A percentile compares a stretch with the other conserved stretches of the same genome.
phyloP scores from a whole-genome alignment of 2,113 vertebrate genomes.

The Etheostoma cragini region DNA sequence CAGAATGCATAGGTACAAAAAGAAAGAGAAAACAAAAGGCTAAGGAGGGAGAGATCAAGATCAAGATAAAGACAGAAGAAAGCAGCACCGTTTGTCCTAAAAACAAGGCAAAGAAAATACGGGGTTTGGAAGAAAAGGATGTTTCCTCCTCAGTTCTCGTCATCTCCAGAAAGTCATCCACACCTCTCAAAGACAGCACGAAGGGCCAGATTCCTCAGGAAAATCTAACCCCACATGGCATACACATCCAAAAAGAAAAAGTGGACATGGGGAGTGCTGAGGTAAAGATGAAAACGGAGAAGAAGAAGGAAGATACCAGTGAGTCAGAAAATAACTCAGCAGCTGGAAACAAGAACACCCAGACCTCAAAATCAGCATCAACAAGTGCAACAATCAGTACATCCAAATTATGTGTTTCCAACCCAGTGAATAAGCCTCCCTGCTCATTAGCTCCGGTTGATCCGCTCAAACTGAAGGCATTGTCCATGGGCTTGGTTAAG shows the following conservation, averaged over 20 bases:
- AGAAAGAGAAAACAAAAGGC: conserved; percentile 65
- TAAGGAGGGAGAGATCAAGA: conserved; percentile 57
- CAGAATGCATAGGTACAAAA: conserved; percentile 7
- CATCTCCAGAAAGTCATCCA: conserved; percentile 46
- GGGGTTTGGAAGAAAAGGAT: conserved; percentile 28
- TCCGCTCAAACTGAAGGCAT: conserved; percentile 86
- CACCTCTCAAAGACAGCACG: conserved; percentile 52
- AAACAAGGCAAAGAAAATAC: conserved; percentile 34
- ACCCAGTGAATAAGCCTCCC: conserved; percentile 45
- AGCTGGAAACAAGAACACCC: conserved; percentile 28
- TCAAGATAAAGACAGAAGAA: conserved; percentile 63
- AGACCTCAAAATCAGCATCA: conserved; percentile 32
- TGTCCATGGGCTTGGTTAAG: conserved; percentile 88
- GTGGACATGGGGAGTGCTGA: not conserved
- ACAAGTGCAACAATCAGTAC: conserved; percentile 35
- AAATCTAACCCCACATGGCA: conserved; percentile 79
- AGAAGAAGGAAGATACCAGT: conserved; percentile 25
- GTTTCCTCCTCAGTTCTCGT: conserved; percentile 48
- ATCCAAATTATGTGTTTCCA: conserved; percentile 36
- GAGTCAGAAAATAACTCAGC: conserved; percentile 32
- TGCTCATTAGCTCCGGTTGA: conserved; percentile 78
- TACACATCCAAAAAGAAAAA: conserved; percentile 66
- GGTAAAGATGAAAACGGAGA: conserved; percentile 16
- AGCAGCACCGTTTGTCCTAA: conserved; percentile 31
- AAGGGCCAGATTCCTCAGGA: conserved; percentile 83